Evolutionary conservation across 2,888 invertebrate genomes (phyloP), one percentile per base, ranked within the genome.

Genomic region (Phlogophora meticulosa): DNA sequence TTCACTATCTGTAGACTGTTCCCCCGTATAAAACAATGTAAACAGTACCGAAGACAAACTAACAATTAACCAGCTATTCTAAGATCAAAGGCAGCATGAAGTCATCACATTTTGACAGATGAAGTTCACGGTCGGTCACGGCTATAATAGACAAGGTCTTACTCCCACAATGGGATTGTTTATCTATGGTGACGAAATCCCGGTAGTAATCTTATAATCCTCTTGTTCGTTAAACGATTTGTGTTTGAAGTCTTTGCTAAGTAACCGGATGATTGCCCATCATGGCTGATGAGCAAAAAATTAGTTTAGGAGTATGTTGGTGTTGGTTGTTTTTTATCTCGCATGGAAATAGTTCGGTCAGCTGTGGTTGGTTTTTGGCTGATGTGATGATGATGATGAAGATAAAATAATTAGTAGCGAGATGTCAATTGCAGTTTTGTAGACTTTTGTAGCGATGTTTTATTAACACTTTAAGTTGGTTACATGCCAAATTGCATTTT

Each of bases 121-220:
- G 24, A 64, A 69, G 81, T 77, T 81, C 81, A 83, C 36, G 81
- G 81, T 32, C 83, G 68, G 61, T 64, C 67, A 70, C 60, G 11
- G 51, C 11, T 53, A 7, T 62, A 11, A 49, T 43, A 66, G 59
- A 68, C 53, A 74, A 66, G 57, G 74, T 56, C 40, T 43, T 70
- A 68, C 58, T 34, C 28, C 57, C 46, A 71, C 74, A 66, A 32
- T 65, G 24, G 40, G 17, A 45, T 13, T 67, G 65, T 70, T 65
- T 68, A 68, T 59, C 60, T 62, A 66, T 58, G 52, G 59, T 60
- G 42, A 70, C 45, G 48, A 68, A 66, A 62, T 66, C 57, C 51
- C 34, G 46, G 64, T 24, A 60, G 64, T 57, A 53, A 64, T 66
- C 57, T 34, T 58, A n/a, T 43, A 52, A 67, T 48, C 13, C 34